Conservation (phyloP, 2,113 vertebrate genomes). For the Carettochelys insculpta region DNA sequence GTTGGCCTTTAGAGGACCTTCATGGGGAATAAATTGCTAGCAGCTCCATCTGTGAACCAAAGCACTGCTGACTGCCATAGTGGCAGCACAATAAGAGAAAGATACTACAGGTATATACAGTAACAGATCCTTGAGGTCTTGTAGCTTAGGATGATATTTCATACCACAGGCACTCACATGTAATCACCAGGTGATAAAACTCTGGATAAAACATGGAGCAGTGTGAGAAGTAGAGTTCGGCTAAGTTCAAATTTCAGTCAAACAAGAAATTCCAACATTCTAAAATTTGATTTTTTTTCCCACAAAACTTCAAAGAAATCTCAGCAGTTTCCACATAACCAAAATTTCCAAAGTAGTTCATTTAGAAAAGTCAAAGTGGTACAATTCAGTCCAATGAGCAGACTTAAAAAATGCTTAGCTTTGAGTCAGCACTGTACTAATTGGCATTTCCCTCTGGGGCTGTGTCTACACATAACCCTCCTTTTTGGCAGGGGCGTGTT, state of each 20-base stretch:
- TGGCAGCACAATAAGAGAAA: too few relatives aligned
- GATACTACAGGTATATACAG: too few relatives aligned
- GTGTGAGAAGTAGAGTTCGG: background rate
- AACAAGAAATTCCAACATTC: background rate
- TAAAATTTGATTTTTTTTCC: background rate
- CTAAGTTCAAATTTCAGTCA: background rate
- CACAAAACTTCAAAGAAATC: background rate
- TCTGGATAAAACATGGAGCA: background rate
- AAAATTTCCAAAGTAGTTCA: background rate
- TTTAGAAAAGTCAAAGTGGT: background rate
- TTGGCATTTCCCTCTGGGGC: background rate
- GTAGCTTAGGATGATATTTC: too few relatives aligned
- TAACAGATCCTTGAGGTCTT: too few relatives aligned
- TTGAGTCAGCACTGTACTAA: background rate
- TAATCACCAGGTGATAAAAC: background rate
- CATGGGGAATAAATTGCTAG: too few relatives aligned
- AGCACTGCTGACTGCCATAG: too few relatives aligned
- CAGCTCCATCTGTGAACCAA: too few relatives aligned
- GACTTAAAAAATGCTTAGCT: background rate
- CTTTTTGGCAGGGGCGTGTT: too few relatives aligned
- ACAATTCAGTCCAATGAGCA: background rate
- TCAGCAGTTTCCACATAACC: background rate
- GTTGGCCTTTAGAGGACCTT: too few relatives aligned
- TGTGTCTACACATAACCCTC: too few relatives aligned
- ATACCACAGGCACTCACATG: background rate